These are phyloP conservation scores for Nesidiocoris tenuis DNA, from an alignment of 2,888 invertebrate species.

Conservation along the genomic window DNA sequence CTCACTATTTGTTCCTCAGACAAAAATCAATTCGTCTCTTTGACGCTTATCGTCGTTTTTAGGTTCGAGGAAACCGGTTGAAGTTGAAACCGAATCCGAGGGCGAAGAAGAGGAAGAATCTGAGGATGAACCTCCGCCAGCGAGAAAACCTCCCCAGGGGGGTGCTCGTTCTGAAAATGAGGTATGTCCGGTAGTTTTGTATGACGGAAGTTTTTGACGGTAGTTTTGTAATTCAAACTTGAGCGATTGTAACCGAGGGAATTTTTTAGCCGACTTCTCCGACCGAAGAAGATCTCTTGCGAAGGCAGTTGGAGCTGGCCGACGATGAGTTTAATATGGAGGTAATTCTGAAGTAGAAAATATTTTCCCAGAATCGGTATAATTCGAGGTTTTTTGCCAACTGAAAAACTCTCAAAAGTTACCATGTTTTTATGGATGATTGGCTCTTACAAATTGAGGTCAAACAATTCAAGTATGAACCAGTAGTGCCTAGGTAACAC, in stretches of 20 bases:
- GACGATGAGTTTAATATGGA: slow-evolving; percentile 35
- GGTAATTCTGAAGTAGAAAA: slow-evolving; percentile 14
- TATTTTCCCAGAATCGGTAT: too few species aligned
- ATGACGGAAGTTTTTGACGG: too few species aligned
- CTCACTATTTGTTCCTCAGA: neutral
- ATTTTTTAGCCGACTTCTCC: neutral
- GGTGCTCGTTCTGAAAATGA: slow-evolving; percentile 9
- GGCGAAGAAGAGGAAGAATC: slow-evolving; percentile 48
- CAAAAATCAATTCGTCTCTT: too few species aligned
- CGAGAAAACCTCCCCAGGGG: slow-evolving; percentile 5
- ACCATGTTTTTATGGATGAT: too few species aligned
- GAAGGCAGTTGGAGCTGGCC: slow-evolving; percentile 27
- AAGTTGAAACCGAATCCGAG: slow-evolving; percentile 47
- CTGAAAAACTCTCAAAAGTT: too few species aligned
- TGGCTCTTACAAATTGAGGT: too few species aligned
- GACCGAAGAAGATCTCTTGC: slow-evolving; percentile 14
- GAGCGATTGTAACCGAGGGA: neutral
- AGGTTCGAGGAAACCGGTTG: slow-evolving; percentile 38
- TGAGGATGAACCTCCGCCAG: slow-evolving; percentile 29
- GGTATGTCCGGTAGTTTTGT: neutral
- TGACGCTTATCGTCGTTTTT: slow-evolving; percentile 2
- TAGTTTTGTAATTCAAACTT: too few species aligned
- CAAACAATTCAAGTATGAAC: too few species aligned
- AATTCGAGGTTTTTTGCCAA: too few species aligned
- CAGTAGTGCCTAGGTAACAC: too few species aligned